Evolutionary conservation across 1,140 invertebrate genomes (phyloP).

Genomic region (Atta texana): DNA sequence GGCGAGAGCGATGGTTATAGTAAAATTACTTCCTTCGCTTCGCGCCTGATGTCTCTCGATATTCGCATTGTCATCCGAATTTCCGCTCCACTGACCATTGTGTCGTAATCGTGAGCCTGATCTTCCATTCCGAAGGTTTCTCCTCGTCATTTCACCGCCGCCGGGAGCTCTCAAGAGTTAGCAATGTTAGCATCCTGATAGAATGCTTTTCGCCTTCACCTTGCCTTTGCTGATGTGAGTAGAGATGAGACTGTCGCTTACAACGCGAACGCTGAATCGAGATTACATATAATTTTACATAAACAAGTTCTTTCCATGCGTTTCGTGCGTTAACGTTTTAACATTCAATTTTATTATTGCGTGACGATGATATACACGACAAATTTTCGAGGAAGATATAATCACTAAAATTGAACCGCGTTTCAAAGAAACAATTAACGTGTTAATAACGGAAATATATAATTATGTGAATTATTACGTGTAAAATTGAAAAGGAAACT

Average conservation of each 20-base stretch:
- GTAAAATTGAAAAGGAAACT: background rate
- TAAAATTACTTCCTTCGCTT: conserved; percentile 3
- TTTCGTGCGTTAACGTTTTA: background rate
- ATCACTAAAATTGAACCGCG: conserved; percentile 2
- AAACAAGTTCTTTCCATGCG: background rate
- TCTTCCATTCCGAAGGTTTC: conserved; percentile 13
- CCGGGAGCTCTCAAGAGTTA: background rate
- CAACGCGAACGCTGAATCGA: background rate
- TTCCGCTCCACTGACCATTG: conserved; percentile 22
- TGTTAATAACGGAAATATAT: background rate
- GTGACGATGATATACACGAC: conserved; percentile 26
- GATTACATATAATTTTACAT: background rate
- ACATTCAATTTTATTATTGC: conserved; percentile 8
- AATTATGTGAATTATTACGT: background rate
- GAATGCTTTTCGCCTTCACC: conserved; percentile 28
- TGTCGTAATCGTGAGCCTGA: conserved; percentile 22
- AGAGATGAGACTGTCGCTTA: background rate
- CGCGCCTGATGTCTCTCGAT: background rate
- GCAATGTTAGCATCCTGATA: background rate
- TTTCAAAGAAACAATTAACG: conserved; percentile 15
- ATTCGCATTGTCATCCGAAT: conserved; percentile 29
- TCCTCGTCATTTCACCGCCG: background rate
- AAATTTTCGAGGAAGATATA: conserved; percentile 31
- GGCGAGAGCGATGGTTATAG: background rate
- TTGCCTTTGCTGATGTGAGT: conserved; percentile 1